These are phyloP conservation scores for Notolepis coatsorum DNA, from an alignment of 2,797 vertebrate genomes.

Conservation along the genomic window DNA sequence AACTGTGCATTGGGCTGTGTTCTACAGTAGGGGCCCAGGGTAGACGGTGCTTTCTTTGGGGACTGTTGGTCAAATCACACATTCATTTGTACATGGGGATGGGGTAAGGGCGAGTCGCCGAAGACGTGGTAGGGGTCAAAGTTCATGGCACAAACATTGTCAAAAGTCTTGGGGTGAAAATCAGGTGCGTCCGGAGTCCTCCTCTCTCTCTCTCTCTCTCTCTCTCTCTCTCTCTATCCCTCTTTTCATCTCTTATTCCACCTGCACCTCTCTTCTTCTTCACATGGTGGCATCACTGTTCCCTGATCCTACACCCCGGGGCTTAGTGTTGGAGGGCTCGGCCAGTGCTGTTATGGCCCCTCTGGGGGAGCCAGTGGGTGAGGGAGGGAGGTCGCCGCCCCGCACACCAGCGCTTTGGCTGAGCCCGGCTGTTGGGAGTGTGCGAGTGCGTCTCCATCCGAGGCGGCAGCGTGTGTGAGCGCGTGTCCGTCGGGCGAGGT, in stretches of 20 bases:
- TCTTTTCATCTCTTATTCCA: slow-evolving; percentile 10
- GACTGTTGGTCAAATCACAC: slow-evolving; percentile 38
- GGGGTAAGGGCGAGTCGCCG: background rate
- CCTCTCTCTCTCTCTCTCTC: background rate
- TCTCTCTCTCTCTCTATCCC: background rate
- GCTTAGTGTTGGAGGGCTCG: slow-evolving; percentile 1
- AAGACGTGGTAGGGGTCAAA: background rate
- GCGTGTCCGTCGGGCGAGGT: slow-evolving; percentile 27
- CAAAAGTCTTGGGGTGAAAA: slow-evolving; percentile 8
- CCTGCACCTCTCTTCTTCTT: background rate
- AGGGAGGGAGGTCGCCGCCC: slow-evolving; percentile 24
- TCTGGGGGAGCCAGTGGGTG: slow-evolving; percentile 43
- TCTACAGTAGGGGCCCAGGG: slow-evolving; percentile 26
- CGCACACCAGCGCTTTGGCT: background rate
- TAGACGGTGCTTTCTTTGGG: slow-evolving; percentile 62
- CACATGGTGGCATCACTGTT: background rate
- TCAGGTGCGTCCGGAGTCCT: background rate
- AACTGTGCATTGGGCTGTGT: slow-evolving; percentile 29
- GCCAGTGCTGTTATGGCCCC: slow-evolving; percentile 25
- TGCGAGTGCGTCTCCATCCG: background rate
- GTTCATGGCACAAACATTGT: background rate
- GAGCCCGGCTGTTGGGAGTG: background rate
- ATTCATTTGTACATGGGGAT: slow-evolving; percentile 17
- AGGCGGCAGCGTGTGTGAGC: slow-evolving; percentile 2
- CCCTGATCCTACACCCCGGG: too few relatives aligned